Evolutionary conservation across 2,888 invertebrate genomes (phyloP), one percentile per base, ranked within the genome.

Genomic region (Digitonthophagus gazella): DNA sequence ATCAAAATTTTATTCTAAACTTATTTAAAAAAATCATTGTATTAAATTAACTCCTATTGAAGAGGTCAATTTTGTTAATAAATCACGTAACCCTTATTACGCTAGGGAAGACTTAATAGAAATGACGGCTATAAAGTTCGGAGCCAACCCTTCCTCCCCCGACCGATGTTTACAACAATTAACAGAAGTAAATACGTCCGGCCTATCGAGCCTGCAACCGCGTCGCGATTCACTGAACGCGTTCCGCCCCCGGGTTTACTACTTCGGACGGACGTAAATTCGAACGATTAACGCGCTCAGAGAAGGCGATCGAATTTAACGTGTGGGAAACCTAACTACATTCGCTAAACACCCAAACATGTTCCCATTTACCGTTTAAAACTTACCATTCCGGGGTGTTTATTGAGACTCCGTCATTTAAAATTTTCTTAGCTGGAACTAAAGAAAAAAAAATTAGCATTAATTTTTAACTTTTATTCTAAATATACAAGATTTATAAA

Each of bases 181-280:
- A 71, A 67, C 58, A 68, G 64, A 71, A 69, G 73, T 75, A 71
- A 76, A 77, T 71, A 74, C 64, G 65, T 67, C 69, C 65, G 61
- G 67, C 67, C 69, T 71, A 71, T 73, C 69, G 73, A 55, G 67
- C 66, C 66, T 69, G 69, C 69, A 71, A 75, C 75, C 72, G 72
- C 71, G 77, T 76, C 72, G 74, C 75, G 77, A 76, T 75, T 76
- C 76, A 77, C 77, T 76, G 76, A 77, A 72, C 76, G 76, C 73
- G 72, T 67, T 71, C 75, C 65, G 69, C 75, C 75, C 75, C 70
- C 72, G 72, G 72, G 74, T 76, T 76, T 76, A 76, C 75, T 76
- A 73, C 74, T 69, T 72, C 74, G 74, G 76, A 73, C 3, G 77
- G n/a, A 74, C 3, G 76, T 61, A 61, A 61, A 61, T 19, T 16